phyloP scores from a whole-genome alignment of 2,888 invertebrate genomes.

The Congeria kusceri region DNA sequence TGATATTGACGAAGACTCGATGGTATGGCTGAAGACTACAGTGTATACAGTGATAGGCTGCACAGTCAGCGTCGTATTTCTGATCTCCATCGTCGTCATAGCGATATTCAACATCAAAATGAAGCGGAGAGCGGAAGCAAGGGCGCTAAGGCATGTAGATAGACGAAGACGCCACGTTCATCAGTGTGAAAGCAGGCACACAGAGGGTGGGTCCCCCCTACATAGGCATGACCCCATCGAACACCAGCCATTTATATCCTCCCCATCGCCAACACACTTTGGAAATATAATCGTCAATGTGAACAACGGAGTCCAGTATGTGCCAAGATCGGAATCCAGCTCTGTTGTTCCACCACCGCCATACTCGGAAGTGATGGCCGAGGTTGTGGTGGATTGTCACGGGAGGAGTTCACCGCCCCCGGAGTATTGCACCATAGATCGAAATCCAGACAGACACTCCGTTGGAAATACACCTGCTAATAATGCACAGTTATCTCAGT shows the following conservation, averaged over 20 bases:
- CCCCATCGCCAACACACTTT: slow-evolving; percentile 68
- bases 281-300: slow-evolving; percentile 81
- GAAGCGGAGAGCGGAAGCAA: slow-evolving; percentile 73
- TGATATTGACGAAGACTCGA: slow-evolving; percentile 56
- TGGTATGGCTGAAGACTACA: slow-evolving; percentile 79
- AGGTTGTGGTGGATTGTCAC: slow-evolving; percentile 29
- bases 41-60: slow-evolving; percentile 80
- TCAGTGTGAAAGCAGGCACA: slow-evolving; percentile 30
- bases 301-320: slow-evolving; percentile 81
- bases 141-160: slow-evolving; percentile 63
- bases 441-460: slow-evolving; percentile 58
- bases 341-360: slow-evolving; percentile 76
- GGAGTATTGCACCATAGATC: slow-evolving; percentile 78
- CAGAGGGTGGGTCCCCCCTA: slow-evolving; percentile 15
- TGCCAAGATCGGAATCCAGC: slow-evolving; percentile 70
- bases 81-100: slow-evolving; percentile 79
- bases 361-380: slow-evolving; percentile 75
- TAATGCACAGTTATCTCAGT: slow-evolving; percentile 11
- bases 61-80: slow-evolving; percentile 78
- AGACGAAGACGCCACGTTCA: slow-evolving; percentile 36
- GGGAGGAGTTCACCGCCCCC: slow-evolving; percentile 75
- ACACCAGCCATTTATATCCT: slow-evolving; percentile 73
- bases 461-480: slow-evolving; percentile 8
- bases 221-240: slow-evolving; percentile 47
- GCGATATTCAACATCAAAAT: slow-evolving; percentile 79